A percentile compares a stretch with the other conserved stretches of the same genome.
These are phyloP conservation scores for Eidolon helvum DNA, from an alignment of 2,113 vertebrate species.

Conservation along the genomic window DNA sequence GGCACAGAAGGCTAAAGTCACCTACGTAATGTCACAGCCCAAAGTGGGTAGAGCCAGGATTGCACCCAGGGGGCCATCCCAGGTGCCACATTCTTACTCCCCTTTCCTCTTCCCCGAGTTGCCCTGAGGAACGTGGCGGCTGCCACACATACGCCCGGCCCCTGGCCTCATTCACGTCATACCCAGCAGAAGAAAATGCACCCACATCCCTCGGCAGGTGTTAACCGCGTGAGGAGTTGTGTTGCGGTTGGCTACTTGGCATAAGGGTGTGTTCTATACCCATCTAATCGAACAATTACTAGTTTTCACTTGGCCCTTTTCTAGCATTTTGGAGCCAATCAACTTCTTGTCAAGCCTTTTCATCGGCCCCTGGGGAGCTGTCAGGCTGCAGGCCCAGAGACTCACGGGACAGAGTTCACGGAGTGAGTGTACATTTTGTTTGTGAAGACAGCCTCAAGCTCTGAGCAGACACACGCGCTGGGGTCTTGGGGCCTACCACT, in stretches of 20 bases:
- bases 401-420: background rate
- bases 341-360: background rate
- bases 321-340: background rate
- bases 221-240: background rate
- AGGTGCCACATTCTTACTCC: background rate
- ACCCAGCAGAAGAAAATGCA: background rate
- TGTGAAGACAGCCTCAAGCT: background rate
- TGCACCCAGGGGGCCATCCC: background rate
- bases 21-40: background rate
- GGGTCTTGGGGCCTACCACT: background rate
- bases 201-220: background rate
- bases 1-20: background rate
- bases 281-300: background rate
- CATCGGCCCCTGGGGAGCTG: background rate
- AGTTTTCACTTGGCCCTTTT: background rate
- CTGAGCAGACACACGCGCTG: background rate
- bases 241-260: background rate
- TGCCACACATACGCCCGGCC: rapidly evolving
- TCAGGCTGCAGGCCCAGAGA: background rate
- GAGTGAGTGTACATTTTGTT: background rate
- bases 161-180: background rate
- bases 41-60: background rate
- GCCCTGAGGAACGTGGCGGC: rapidly evolving
- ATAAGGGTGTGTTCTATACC: background rate
- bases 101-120: background rate